These are phyloP conservation scores for Calameuta pallipes DNA, from an alignment of 2,888 invertebrate species.

Conservation along the genomic window DNA sequence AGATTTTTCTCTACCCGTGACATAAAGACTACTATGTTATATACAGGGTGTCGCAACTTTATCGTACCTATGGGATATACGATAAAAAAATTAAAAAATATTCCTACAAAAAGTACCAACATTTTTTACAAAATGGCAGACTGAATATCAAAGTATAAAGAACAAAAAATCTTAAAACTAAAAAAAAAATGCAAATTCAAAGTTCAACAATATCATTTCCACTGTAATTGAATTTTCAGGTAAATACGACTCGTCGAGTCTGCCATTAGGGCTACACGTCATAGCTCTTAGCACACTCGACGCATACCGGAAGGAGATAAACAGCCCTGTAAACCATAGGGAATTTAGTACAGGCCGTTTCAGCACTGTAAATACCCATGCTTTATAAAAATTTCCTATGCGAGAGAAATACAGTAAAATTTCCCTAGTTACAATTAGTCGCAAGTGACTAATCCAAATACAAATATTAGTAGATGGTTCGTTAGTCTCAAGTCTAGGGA, in stretches of 20 bases:
- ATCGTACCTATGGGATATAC: neutral
- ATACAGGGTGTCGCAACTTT: neutral
- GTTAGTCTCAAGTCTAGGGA: neutral
- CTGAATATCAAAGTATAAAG: neutral
- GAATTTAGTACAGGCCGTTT: neutral
- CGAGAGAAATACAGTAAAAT: neutral
- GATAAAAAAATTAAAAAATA: neutral
- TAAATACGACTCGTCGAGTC: conserved; percentile 48
- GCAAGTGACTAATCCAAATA: neutral
- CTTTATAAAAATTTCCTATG: neutral
- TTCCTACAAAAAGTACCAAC: neutral
- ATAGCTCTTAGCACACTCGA: conserved; percentile 46
- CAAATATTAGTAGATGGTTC: neutral
- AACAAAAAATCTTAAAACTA: neutral
- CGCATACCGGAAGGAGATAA: neutral
- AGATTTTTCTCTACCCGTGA: neutral
- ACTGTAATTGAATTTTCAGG: conserved; percentile 47
- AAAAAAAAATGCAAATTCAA: neutral
- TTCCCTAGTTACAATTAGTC: neutral
- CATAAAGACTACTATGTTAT: neutral
- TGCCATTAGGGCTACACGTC: conserved; percentile 55
- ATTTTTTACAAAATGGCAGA: neutral
- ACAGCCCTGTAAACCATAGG: neutral
- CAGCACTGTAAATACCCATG: neutral
- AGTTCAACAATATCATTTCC: neutral